phyloP scores from a whole-genome alignment of 2,888 invertebrate species.

The Meliscaeva auricollis region DNA sequence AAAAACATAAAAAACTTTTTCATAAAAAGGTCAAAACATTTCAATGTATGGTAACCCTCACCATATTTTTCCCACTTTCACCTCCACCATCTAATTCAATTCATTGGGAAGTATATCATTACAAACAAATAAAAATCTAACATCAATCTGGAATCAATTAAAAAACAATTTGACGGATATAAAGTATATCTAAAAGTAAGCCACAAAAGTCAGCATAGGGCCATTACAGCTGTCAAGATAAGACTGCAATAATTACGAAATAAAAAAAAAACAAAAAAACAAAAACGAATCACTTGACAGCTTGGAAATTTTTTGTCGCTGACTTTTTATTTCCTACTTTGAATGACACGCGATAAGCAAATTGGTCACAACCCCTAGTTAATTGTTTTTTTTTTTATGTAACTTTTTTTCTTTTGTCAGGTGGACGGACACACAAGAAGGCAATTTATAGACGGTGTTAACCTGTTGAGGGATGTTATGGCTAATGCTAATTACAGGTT shows the following conservation, averaged over 20 bases:
- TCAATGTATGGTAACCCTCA: conserved; percentile 3
- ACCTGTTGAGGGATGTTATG: conserved; percentile 72
- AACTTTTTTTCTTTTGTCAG: conserved; percentile 10
- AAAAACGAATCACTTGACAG: conserved; percentile 56
- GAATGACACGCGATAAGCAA: conserved; percentile 76
- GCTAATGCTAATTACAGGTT: conserved; percentile 74
- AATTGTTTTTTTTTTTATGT: conserved; percentile 7
- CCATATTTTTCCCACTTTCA: conserved; percentile 13
- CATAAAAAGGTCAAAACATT: too few species aligned
- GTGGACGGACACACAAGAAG: conserved; percentile 53
- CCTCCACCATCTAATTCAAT: conserved; percentile 9
- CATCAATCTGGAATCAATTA: conserved; percentile 74
- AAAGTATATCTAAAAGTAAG: conserved; percentile 3
- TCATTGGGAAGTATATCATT: conserved; percentile 32
- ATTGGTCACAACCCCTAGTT: conserved; percentile 69
- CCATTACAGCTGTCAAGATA: conserved; percentile 71
- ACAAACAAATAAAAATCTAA: conserved; percentile 46
- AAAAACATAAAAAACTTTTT: too few species aligned
- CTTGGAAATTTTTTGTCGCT: conserved; percentile 57
- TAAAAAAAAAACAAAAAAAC: conserved; percentile 21
- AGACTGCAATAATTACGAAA: conserved; percentile 67
- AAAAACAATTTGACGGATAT: conserved; percentile 70
- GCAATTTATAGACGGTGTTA: conserved; percentile 51
- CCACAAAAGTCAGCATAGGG: conserved; percentile 53
- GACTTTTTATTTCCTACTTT: conserved; percentile 70